These are phyloP conservation scores for Stenotaenia linearis DNA, from an alignment of 2,888 invertebrate genomes.

Conservation along the genomic window DNA sequence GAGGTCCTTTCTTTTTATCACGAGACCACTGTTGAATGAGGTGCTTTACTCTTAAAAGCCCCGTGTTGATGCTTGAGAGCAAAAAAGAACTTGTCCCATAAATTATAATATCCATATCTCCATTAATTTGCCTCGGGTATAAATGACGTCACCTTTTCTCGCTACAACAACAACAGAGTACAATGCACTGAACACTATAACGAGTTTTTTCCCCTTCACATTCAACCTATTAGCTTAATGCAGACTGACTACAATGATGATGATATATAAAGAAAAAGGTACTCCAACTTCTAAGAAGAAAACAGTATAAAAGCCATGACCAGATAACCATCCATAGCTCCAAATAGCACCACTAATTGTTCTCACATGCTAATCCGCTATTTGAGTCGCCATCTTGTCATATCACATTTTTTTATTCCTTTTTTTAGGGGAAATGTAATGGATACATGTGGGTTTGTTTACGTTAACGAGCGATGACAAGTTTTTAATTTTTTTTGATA, in stretches of 20 bases:
- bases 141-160: not conserved
- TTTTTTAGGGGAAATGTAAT: not conserved
- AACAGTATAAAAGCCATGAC: not conserved
- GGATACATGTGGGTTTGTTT: not conserved
- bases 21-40: not conserved
- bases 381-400: not conserved
- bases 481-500: not conserved
- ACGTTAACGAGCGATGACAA: not conserved
- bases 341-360: not conserved
- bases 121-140: slow-evolving; percentile 5
- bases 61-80: slow-evolving; percentile 15
- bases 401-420: not conserved
- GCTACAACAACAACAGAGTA: not conserved
- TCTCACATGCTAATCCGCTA: not conserved
- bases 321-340: not conserved
- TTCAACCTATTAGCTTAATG: not conserved
- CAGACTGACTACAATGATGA: not conserved
- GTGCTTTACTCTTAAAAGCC: slow-evolving; percentile 19
- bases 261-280: not conserved
- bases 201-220: not conserved
- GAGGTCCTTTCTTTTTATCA: not conserved
- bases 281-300: not conserved
- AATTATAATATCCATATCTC: slow-evolving; percentile 19
- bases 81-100: slow-evolving; percentile 12
- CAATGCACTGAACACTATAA: not conserved